Evolutionary conservation across 1,140 invertebrate genomes (phyloP), one percentile per base, ranked within the genome.

Genomic region (Trichonephila clavata): DNA sequence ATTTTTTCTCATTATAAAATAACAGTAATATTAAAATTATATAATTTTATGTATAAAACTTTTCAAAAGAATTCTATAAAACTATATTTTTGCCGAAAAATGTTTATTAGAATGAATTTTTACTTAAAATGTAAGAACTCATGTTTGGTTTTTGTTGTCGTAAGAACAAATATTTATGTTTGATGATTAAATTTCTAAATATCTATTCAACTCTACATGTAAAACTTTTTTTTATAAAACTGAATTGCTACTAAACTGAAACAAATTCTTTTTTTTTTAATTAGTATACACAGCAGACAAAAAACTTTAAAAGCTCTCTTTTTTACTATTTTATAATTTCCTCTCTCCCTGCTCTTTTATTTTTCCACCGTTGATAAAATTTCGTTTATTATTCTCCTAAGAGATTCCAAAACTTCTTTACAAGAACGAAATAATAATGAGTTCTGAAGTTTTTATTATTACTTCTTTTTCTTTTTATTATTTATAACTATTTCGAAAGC

Each of bases 361-460:
- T 32, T 68, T 68, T 32, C 24, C 10, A 4, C 1, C 27, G 4
- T 32, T 77, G 16, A 77, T 77, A 77, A 39, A 32, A 77, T 77
- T 77, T 16, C 14, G 5, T 77, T 77, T 77, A 32, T 77, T 27
- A 27, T 27, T 27, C 63, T 68, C 18, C 32, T 32, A 10, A 50
- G 43, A 50, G 43, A 50, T 2, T 77, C 18, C 6, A 32, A 77
- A 77, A 77, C 24, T 77, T 77, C 18, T 77, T 32, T 77, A 39
- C 68, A 27, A 77, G 68, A 77, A 32, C 68, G 32, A 77, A 77
- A 39, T 77, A 77, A 77, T 77, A 77, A 77, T 77, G 68, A 77
- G 27, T 77, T 77, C 27, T 27, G 27, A 77, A 77, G 27, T 77
- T 77, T 77, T 32, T 77, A 24, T 32, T 18, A 16, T 32, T 16